These are phyloP conservation scores for Hypercompe scribonia DNA, from an alignment of 2,888 invertebrate genomes.

Conservation along the genomic window DNA sequence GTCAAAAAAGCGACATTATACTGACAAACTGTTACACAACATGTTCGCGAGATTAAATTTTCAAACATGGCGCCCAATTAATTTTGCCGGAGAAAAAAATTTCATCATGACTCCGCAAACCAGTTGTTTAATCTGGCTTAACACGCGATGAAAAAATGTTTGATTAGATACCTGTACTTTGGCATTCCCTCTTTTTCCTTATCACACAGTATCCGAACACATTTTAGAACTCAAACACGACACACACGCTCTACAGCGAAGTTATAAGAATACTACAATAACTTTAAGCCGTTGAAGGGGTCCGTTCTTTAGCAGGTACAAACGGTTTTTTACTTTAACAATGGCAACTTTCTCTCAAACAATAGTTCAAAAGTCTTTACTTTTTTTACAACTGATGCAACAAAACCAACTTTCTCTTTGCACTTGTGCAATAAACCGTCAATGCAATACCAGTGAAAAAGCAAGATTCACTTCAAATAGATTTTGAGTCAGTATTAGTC, in stretches of 20 bases:
- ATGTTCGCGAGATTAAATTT: slow-evolving; percentile 80
- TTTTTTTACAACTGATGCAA: slow-evolving; percentile 66
- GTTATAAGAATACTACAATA: slow-evolving; percentile 79
- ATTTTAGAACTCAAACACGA: slow-evolving; percentile 50
- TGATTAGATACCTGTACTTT: slow-evolving; percentile 54
- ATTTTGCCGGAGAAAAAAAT: slow-evolving; percentile 72
- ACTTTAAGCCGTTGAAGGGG: slow-evolving; percentile 67
- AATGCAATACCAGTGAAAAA: slow-evolving; percentile 55
- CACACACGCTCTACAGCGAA: slow-evolving; percentile 73
- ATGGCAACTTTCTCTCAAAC: slow-evolving; percentile 78
- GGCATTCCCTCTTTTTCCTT: slow-evolving; percentile 26
- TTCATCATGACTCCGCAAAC: slow-evolving; percentile 63
- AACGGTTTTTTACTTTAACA: slow-evolving; percentile 74
- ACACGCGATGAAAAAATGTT: slow-evolving; percentile 59
- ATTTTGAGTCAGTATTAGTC: slow-evolving; percentile 66
- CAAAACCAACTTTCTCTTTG: slow-evolving; percentile 77
- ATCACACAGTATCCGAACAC: slow-evolving; percentile 39
- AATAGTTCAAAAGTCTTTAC: slow-evolving; percentile 74
- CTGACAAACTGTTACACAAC: slow-evolving; percentile 65
- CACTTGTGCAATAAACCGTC: slow-evolving; percentile 68
- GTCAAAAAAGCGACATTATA: slow-evolving; percentile 69
- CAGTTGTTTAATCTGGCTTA: slow-evolving; percentile 66
- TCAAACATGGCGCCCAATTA: slow-evolving; percentile 75
- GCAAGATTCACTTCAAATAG: slow-evolving; percentile 47
- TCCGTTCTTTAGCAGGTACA: slow-evolving; percentile 73